Evolutionary conservation across 2,888 invertebrate genomes (phyloP).

Genomic region (Heliconius sara): DNA sequence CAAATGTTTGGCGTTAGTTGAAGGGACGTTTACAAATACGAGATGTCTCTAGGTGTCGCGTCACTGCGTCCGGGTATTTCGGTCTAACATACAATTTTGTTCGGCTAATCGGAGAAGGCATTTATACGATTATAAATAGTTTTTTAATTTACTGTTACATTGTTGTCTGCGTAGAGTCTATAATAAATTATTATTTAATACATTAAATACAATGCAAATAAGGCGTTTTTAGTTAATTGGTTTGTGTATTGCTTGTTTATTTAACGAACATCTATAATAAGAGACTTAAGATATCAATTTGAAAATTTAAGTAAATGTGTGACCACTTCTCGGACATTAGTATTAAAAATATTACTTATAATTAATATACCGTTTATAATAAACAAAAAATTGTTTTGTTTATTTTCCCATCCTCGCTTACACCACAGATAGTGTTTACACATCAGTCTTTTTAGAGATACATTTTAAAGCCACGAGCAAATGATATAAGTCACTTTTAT

Average conservation of each 20-base stretch:
- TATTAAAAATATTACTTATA: conserved; percentile 2
- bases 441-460: conserved; percentile 3
- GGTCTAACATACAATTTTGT: conserved; percentile 65
- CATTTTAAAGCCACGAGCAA: background rate
- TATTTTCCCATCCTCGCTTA: conserved; percentile 17
- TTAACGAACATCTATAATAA: conserved; percentile 25
- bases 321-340: conserved; percentile 24
- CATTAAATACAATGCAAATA: conserved; percentile 55
- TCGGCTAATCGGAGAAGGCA: conserved; percentile 73
- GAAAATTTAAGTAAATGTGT: conserved; percentile 21
- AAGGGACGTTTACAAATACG: conserved; percentile 29
- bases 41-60: conserved; percentile 50
- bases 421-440: conserved; percentile 5
- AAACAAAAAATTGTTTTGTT: conserved; percentile 26
- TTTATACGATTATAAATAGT: conserved; percentile 73
- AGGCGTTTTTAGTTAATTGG: conserved; percentile 40
- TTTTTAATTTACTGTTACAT: conserved; percentile 77
- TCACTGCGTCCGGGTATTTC: conserved; percentile 48
- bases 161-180: conserved; percentile 79
- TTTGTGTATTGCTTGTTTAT: conserved; percentile 37
- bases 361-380: conserved; percentile 17
- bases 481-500: background rate
- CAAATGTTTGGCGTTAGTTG: conserved; percentile 1
- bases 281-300: conserved; percentile 22
- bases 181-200: conserved; percentile 79